These are phyloP conservation scores for Synanceia verrucosa DNA, from an alignment of 2,797 vertebrate species.

Conservation along the genomic window DNA sequence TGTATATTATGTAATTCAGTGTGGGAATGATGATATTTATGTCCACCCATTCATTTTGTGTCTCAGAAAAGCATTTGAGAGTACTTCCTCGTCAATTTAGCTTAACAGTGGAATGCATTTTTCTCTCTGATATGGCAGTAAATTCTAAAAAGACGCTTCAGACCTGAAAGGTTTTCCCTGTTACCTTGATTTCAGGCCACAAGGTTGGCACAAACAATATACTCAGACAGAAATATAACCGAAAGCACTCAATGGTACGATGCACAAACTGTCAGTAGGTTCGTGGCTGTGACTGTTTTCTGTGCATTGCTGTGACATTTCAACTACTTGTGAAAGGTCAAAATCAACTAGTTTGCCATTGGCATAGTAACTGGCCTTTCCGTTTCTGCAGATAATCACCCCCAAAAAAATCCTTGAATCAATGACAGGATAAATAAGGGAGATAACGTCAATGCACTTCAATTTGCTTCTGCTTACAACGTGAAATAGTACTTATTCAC, in stretches of 20 bases:
- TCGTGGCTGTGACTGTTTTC: conserved; percentile 40
- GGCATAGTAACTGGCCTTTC: conserved; percentile 40
- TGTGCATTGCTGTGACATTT: conserved; percentile 63
- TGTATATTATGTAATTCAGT: conserved; percentile 73
- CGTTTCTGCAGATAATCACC: conserved; percentile 20
- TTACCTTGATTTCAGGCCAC: conserved; percentile 46
- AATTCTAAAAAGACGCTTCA: conserved; percentile 37
- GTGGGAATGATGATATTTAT: conserved; percentile 69
- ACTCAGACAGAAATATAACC: conserved; percentile 30
- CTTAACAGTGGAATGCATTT: conserved; percentile 30
- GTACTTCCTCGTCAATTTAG: conserved; percentile 39
- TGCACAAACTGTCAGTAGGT: conserved; percentile 36
- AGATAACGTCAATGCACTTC: conserved; percentile 56
- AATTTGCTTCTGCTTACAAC: conserved; percentile 20
- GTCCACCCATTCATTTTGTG: conserved; percentile 59
- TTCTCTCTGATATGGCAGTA: conserved; percentile 19
- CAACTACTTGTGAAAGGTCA: conserved; percentile 65
- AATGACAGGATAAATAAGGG: conserved; percentile 10
- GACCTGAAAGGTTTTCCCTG: conserved; percentile 29
- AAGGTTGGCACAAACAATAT: conserved; percentile 31
- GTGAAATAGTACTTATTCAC: conserved; percentile 41
- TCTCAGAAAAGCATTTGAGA: conserved; percentile 44
- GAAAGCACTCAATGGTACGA: conserved; percentile 24
- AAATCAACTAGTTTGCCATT: conserved; percentile 17
- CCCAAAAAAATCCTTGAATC: not conserved